Evolutionary conservation across 2,113 vertebrate genomes (phyloP).

Genomic region (Ascaphus truei): DNA sequence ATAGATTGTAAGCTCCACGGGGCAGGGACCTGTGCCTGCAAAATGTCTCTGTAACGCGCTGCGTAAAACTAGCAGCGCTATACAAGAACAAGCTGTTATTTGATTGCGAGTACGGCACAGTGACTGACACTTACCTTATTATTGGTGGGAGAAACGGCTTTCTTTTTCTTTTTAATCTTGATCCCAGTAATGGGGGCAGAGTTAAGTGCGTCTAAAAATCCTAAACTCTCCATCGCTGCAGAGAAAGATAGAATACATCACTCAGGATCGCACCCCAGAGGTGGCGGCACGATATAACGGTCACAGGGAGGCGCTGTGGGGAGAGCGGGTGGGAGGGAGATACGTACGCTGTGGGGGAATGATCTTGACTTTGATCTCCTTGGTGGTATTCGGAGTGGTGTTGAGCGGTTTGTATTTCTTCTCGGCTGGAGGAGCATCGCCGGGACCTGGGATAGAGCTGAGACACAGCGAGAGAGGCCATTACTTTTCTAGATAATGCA

Average conservation of each 20-base stretch:
- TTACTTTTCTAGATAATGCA: too few species aligned
- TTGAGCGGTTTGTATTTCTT: conserved; percentile 96
- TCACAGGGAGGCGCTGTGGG: too few species aligned
- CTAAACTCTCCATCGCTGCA: conserved; percentile 86
- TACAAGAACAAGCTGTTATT: too few species aligned
- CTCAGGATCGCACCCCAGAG: too few species aligned
- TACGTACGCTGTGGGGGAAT: conserved; percentile 89
- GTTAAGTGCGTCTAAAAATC: conserved; percentile 91
- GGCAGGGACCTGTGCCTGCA: too few species aligned
- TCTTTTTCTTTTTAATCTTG: conserved; percentile 97
- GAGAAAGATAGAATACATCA: neutral
- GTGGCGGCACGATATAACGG: too few species aligned
- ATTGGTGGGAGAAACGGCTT: conserved; percentile 80
- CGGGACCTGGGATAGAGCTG: conserved; percentile 41
- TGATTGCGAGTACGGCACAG: too few species aligned
- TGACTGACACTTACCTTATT: conserved; percentile 83
- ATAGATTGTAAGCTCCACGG: too few species aligned
- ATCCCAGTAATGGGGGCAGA: conserved; percentile 89
- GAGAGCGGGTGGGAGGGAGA: too few species aligned
- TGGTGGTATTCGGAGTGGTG: conserved; percentile 79
- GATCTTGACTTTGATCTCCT: conserved; percentile 96
- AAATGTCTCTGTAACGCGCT: too few species aligned
- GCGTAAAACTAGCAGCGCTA: too few species aligned
- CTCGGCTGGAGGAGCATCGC: conserved; percentile 71
- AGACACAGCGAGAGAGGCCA: neutral